Evolutionary conservation across 1,140 invertebrate genomes (phyloP), one percentile per base, ranked within the genome.

Genomic region (Zaprionus camerounensis): DNA sequence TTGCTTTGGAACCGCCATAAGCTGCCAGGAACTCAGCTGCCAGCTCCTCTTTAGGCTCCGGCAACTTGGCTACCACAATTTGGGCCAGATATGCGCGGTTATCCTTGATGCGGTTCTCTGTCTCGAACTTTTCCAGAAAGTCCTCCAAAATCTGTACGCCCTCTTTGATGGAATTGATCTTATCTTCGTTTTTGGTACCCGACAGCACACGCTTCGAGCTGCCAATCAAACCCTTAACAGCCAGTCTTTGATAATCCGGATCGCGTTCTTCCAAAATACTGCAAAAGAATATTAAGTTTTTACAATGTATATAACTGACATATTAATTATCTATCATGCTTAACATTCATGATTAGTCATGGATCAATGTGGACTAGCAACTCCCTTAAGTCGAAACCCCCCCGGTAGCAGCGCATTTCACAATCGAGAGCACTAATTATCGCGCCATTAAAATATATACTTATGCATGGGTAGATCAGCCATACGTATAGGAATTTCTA

Each of bases 101-200:
- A 73, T 95, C 93, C 75, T 94, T 94, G 38, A 94, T 94, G 11
- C 94, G 82, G 77, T 95, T 95, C 68, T 94, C 92, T 1, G 93
- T 93, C 72, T 95, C 95, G 76, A 95, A 95, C 66, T 95, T 94
- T 65, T 95, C 94, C 0, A 95, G 88, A 82, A 95, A 96, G 59
- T 95, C 93, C 74, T 96, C 95, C 73, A 95, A 94, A n/a, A 95
- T 87, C 11, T 93, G 85, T 56, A 95, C 93, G 2, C 95, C 95
- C 74, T 95, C 94, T 69, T 95, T 95, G 38, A 96, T 96, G 74
- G 95, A 94, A 63, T 94, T 93, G n/a, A 95, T 88, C 87, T 96
- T 96, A 5, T 95, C 94, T 80, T 95, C 95, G 71, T 95, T 95
- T 71, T 94, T 94, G 11, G 95, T 96, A 56, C 95, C 95, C 94